Evolutionary conservation across 2,113 vertebrate species (phyloP), one percentile per base, ranked within the genome.

Genomic region (Trogon melanurus): DNA sequence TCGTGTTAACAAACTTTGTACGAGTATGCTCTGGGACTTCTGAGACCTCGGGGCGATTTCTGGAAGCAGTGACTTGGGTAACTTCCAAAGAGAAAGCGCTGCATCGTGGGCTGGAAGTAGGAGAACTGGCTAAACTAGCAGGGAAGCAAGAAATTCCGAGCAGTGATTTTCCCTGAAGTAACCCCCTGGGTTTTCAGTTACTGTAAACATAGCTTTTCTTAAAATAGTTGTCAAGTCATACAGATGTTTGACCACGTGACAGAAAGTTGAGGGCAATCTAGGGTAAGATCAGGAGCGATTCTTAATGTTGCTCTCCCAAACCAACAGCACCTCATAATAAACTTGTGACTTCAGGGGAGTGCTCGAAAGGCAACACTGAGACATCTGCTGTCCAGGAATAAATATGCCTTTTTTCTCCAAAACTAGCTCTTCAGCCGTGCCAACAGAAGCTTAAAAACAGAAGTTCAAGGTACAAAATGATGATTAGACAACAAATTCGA

Each of bases 111-210:
- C 47, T 90, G 92, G 73, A 73, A 96, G 72, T 50, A 81, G 91
- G 45, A 95, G 90, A 94, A 93, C 95, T 95, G 88, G 95, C 80
- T 92, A 8, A 92, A 95, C 85, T 79, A 54, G 96, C 61, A 36
- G 5, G 36, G 93, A 93, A 92, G 80, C 88, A 94, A 92, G 91
- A 91, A 62, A 61, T 91, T 82, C 76, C 0, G 0, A 94, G 79
- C 16, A 15, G 32, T 75, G 70, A 15, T 60, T 72, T 91, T 48
- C 51, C 70, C 57, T 22, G 19, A 1, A 93, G 75, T 91, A 93
- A 86, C 53, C 80, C 32, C 53, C 45, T 79, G 91, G 79, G 85
- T 88, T 95, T 95, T 75, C 72, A 65, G 64, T 92, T 93, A 51
- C 82, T 88, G 79, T 94, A 92, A 94, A 89, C 61, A 90, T 4